Conservation (phyloP, 2,113 vertebrate species). For the Trinectes maculatus region DNA sequence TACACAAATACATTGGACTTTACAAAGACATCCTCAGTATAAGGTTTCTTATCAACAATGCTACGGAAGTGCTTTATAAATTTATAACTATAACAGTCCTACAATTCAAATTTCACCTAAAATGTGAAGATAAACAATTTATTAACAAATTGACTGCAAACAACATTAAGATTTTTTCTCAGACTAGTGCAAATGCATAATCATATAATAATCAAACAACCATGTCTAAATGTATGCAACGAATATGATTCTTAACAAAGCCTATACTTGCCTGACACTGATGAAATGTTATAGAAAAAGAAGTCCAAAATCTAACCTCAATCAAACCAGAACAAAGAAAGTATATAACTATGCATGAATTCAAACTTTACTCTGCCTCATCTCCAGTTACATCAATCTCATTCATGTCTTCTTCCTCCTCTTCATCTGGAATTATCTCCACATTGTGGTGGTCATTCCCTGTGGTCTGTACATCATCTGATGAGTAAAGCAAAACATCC, state of each 20-base stretch:
- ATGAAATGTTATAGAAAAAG: neutral
- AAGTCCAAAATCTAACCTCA: slow-evolving; percentile 8
- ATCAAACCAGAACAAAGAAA: neutral
- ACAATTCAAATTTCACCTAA: neutral
- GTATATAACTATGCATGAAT: neutral
- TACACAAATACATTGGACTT: slow-evolving; percentile 4
- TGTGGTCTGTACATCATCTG: neutral
- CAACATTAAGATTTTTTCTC: slow-evolving; percentile 3
- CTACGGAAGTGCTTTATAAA: neutral
- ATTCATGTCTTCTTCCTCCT: slow-evolving; percentile 55
- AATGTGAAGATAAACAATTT: slow-evolving; percentile 25
- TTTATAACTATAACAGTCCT: neutral
- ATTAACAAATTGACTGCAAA: slow-evolving; percentile 5
- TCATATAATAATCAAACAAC: slow-evolving; percentile 10
- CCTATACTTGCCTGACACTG: neutral
- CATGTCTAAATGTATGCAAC: neutral
- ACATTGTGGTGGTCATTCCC: neutral
- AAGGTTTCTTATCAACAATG: neutral
- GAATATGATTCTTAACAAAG: neutral
- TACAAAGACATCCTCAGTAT: slow-evolving; percentile 33
- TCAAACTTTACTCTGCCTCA: slow-evolving; percentile 45
- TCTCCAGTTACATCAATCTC: slow-evolving; percentile 74
- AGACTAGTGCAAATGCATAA: neutral
- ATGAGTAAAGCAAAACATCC: slow-evolving; percentile 67
- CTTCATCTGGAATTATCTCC: slow-evolving; percentile 45